phyloP scores from a whole-genome alignment of 2,888 invertebrate genomes.

The Endotricha flammealis region DNA sequence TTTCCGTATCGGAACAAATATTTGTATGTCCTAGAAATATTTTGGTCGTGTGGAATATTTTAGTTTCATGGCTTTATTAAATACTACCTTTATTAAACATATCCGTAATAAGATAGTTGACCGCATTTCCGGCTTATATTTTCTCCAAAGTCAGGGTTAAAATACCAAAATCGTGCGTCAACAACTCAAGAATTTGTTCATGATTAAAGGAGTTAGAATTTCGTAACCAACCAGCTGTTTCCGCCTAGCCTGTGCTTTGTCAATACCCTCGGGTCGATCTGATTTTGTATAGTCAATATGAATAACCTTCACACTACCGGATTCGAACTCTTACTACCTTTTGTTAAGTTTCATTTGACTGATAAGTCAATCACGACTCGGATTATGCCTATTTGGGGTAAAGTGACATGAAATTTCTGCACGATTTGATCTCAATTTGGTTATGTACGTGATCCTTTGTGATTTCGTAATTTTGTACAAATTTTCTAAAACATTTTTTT shows the following conservation, averaged over 20 bases:
- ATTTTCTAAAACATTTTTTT: too few species aligned
- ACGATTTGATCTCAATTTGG: neutral
- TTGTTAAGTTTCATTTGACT: constrained; percentile 10
- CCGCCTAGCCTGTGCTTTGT: constrained; percentile 5
- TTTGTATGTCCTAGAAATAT: too few species aligned
- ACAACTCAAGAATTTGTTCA: neutral
- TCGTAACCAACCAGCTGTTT: neutral
- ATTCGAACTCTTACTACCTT: constrained; percentile 14
- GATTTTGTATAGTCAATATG: constrained; percentile 7
- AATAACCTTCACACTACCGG: constrained; percentile 18
- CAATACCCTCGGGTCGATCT: constrained; percentile 9
- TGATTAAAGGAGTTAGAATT: neutral
- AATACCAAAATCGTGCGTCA: neutral
- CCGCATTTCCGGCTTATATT: too few species aligned
- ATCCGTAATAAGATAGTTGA: too few species aligned
- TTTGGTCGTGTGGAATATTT: too few species aligned
- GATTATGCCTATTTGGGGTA: neutral
- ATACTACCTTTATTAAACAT: too few species aligned
- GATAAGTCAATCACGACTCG: constrained; percentile 5
- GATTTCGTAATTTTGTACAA: too few species aligned
- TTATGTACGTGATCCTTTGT: too few species aligned
- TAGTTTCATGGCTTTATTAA: too few species aligned
- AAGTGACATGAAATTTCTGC: neutral
- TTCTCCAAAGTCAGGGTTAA: neutral
- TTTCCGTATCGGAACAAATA: too few species aligned